A percentile compares a stretch with the other conserved stretches of the same genome.
Conservation (phyloP, 2,888 invertebrate species). For the Plagodis pulveraria region DNA sequence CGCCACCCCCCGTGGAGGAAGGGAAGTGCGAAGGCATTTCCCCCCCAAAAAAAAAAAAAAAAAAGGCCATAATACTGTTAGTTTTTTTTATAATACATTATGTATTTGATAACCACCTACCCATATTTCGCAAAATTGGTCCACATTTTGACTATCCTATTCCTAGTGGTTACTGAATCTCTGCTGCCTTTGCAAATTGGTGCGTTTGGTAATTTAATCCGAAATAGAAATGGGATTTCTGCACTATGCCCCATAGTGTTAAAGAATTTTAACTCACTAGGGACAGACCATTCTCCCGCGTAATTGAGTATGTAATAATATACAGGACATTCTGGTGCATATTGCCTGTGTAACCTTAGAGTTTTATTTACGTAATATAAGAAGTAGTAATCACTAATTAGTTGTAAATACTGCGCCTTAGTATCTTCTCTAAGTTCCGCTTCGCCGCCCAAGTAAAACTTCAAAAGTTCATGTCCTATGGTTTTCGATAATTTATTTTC, state of each 20-base stretch:
- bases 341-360: slow-evolving; percentile 63
- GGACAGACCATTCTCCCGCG: slow-evolving; percentile 68
- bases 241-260: slow-evolving; percentile 68
- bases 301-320: slow-evolving; percentile 73
- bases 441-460: slow-evolving; percentile 69
- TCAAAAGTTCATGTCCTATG: slow-evolving; percentile 65
- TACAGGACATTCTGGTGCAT: slow-evolving; percentile 61
- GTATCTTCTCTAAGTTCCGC: slow-evolving; percentile 60
- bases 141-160: slow-evolving; percentile 74
- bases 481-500: slow-evolving; percentile 53
- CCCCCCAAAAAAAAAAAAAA: too few relatives aligned
- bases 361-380: slow-evolving; percentile 72
- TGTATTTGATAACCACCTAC: slow-evolving; percentile 49
- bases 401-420: slow-evolving; percentile 67
- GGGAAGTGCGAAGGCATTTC: too few relatives aligned
- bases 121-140: slow-evolving; percentile 81
- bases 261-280: slow-evolving; percentile 53
- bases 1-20: too few relatives aligned
- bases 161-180: slow-evolving; percentile 65
- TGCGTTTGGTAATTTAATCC: slow-evolving; percentile 49
- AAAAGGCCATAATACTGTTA: not conserved
- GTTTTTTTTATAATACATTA: not conserved
- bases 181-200: slow-evolving; percentile 61
- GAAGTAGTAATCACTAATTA: slow-evolving; percentile 73
- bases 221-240: slow-evolving; percentile 72